Evolutionary conservation across 92 coral and sea anemone genomes (phyloP).

Genomic region (Palythoa heliodiscus): DNA sequence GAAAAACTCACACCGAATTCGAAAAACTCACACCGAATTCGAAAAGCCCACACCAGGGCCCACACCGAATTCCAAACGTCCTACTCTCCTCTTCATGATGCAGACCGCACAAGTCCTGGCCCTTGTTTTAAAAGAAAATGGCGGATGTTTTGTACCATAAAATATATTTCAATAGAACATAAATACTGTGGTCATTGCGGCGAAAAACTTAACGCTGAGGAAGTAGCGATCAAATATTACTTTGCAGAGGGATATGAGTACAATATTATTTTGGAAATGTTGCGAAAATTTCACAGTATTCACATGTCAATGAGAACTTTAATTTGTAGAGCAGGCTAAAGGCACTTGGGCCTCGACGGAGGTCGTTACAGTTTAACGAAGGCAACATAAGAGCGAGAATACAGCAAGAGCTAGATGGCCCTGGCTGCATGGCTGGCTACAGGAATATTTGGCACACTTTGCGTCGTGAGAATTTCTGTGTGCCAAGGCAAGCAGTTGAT

Average conservation of each 20-base stretch:
- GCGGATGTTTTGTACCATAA: background rate
- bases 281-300: conserved; percentile 35
- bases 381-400: conserved; percentile 51
- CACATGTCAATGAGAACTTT: conserved; percentile 37
- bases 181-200: conserved; percentile 3
- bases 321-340: conserved; percentile 49
- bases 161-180: background rate
- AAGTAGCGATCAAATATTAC: conserved; percentile 40
- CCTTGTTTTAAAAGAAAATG: conserved; percentile 28
- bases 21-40: conserved; percentile 8
- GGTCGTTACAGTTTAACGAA: conserved; percentile 41
- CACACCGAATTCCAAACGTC: background rate
- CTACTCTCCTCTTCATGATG: conserved; percentile 17
- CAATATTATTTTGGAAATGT: conserved; percentile 45
- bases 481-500: conserved; percentile 60
- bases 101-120: conserved; percentile 26
- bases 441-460: conserved; percentile 68
- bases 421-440: conserved; percentile 59
- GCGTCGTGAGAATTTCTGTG: conserved; percentile 50
- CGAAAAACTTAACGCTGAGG: conserved; percentile 41
- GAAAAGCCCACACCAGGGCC: background rate
- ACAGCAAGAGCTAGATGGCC: conserved; percentile 59
- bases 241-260: conserved; percentile 50
- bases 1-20: background rate
- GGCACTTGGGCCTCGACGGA: conserved; percentile 54